Conservation (phyloP, 1,140 invertebrate species). For the Camponotus vicinus region DNA sequence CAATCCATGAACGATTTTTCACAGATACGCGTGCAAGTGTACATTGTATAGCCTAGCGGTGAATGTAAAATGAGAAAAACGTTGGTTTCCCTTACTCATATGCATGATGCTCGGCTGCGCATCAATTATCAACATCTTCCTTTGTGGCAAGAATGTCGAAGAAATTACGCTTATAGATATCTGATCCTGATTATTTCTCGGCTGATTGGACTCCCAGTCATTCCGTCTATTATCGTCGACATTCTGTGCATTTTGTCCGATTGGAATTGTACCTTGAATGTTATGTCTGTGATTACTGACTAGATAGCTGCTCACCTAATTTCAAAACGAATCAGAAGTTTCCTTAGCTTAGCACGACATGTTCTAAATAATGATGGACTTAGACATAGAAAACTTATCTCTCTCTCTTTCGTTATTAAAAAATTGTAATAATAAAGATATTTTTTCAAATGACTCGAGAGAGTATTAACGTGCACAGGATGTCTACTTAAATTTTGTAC, state of each 20-base stretch:
- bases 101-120: conserved; percentile 76
- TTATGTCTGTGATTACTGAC: conserved; percentile 80
- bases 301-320: conserved; percentile 79
- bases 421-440: background rate
- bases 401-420: background rate
- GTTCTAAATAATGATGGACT: background rate
- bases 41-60: background rate
- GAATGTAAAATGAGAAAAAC: background rate
- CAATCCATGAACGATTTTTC: background rate
- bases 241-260: conserved; percentile 54
- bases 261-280: conserved; percentile 69
- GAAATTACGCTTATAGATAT: conserved; percentile 82
- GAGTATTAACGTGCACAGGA: too few relatives aligned
- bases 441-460: background rate
- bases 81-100: conserved; percentile 72
- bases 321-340: conserved; percentile 39
- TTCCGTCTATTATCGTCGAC: conserved; percentile 58
- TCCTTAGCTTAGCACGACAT: conserved; percentile 9
- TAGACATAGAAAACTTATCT: background rate
- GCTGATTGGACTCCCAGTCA: conserved; percentile 31
- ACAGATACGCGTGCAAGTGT: background rate
- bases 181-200: conserved; percentile 73
- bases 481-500: too few relatives aligned
- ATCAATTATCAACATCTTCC: conserved; percentile 79
- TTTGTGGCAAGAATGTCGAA: conserved; percentile 77